phyloP scores from a whole-genome alignment of 2,113 vertebrate genomes.

The Labeo catla region DNA sequence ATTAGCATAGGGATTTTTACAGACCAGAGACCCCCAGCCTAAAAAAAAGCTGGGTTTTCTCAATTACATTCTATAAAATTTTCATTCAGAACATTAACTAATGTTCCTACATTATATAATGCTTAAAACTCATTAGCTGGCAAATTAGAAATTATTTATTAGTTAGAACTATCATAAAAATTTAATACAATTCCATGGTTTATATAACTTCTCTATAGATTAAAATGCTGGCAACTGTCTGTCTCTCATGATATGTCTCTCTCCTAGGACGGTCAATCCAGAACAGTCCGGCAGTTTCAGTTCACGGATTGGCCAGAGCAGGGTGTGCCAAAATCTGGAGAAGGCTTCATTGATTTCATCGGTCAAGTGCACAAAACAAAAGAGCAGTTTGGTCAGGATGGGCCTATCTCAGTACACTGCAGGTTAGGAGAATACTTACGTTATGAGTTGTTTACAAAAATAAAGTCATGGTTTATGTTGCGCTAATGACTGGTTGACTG shows the following conservation, averaged over 20 bases:
- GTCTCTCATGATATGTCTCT: slow-evolving; percentile 16
- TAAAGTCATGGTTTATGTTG: background rate
- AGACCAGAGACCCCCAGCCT: background rate
- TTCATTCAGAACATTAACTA: background rate
- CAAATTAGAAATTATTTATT: slow-evolving; percentile 3
- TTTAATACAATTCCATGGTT: background rate
- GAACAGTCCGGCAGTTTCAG: slow-evolving; percentile 81
- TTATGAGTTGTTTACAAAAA: too few species aligned
- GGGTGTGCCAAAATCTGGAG: slow-evolving; percentile 81
- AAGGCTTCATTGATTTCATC: slow-evolving; percentile 81
- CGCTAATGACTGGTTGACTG: background rate
- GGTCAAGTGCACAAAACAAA: slow-evolving; percentile 82
- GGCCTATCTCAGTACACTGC: slow-evolving; percentile 80
- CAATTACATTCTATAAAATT: background rate
- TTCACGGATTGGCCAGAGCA: slow-evolving; percentile 82
- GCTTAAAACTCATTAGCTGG: background rate
- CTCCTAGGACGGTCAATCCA: slow-evolving; percentile 76
- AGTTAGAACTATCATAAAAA: background rate
- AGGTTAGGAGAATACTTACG: slow-evolving; percentile 63
- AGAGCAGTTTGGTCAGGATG: slow-evolving; percentile 81
- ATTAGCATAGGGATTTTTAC: background rate
- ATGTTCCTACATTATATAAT: background rate
- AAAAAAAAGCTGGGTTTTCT: background rate
- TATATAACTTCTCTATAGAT: background rate
- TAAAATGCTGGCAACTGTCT: background rate